Conservation (phyloP, 1,140 invertebrate species). For the Bombus difficillimus region DNA sequence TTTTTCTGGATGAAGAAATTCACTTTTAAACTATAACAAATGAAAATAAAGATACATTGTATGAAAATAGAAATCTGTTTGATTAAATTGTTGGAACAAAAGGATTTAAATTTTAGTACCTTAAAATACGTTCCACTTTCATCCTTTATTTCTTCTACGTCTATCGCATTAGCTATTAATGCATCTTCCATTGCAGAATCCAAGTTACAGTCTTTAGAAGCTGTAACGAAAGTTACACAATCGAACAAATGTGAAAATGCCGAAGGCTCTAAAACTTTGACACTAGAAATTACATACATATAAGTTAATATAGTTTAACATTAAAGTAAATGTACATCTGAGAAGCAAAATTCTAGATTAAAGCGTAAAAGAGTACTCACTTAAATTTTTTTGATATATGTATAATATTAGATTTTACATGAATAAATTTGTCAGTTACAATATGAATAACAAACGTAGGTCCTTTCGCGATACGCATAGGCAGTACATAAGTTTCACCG, state of each 20-base stretch:
- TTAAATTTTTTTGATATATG: conserved; percentile 74
- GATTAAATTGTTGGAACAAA: not conserved
- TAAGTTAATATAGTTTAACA: not conserved
- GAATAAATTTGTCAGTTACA: conserved; percentile 75
- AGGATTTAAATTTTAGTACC: conserved; percentile 68
- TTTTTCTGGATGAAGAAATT: conserved; percentile 68
- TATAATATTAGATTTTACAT: conserved; percentile 75
- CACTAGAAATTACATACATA: conserved; percentile 50
- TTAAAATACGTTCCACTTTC: conserved; percentile 74
- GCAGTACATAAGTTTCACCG: conserved; percentile 73
- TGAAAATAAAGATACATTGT: conserved; percentile 3
- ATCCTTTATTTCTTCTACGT: conserved; percentile 83
- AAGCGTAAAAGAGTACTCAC: conserved; percentile 72
- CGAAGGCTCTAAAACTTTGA: conserved; percentile 63
- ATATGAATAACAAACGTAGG: conserved; percentile 79
- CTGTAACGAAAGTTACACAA: conserved; percentile 83
- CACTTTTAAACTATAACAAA: conserved; percentile 80
- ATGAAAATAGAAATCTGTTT: not conserved
- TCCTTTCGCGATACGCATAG: conserved; percentile 79
- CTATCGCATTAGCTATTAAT: conserved; percentile 85
- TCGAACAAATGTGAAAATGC: conserved; percentile 80
- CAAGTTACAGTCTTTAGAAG: conserved; percentile 74
- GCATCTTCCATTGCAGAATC: conserved; percentile 86
- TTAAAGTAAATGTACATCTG: not conserved
- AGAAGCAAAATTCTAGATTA: not conserved